A percentile compares a stretch with the other conserved stretches of the same genome.
These are phyloP conservation scores for Anolis carolinensis DNA, from an alignment of 2,113 vertebrate genomes.

Conservation along the genomic window DNA sequence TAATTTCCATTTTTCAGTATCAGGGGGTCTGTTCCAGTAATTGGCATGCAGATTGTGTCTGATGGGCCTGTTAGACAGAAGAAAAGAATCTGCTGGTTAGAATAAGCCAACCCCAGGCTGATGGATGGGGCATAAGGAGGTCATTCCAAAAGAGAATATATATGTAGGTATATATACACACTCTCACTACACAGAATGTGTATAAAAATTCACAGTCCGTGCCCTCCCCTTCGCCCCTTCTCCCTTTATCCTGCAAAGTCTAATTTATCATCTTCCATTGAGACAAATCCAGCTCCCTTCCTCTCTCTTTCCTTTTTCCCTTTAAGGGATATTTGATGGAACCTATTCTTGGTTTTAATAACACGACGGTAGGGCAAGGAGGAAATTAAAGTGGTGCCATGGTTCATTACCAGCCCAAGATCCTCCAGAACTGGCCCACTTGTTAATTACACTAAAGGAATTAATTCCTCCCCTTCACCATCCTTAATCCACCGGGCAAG, in stretches of 20 bases:
- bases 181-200: constrained; percentile 23
- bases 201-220: constrained; percentile 59
- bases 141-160: constrained; percentile 87
- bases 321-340: constrained; percentile 82
- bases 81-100: constrained; percentile 92
- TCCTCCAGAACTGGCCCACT: constrained; percentile 75
- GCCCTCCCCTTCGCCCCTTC: constrained; percentile 59
- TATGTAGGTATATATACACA: constrained; percentile 36
- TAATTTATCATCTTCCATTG: constrained; percentile 84
- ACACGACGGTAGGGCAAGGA: constrained; percentile 72
- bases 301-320: constrained; percentile 68
- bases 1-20: constrained; percentile 97
- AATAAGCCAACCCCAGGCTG: constrained; percentile 96
- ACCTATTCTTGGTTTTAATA: constrained; percentile 78
- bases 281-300: constrained; percentile 77
- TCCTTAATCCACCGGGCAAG: constrained; percentile 45
- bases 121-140: constrained; percentile 97
- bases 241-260: constrained; percentile 80
- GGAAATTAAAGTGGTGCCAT: constrained; percentile 83
- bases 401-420: constrained; percentile 85
- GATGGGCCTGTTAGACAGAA: constrained; percentile 90
- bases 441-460: constrained; percentile 91
- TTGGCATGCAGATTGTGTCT: constrained; percentile 99
- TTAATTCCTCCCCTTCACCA: constrained; percentile 79
- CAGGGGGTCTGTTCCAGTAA: constrained; percentile 97